A percentile compares a stretch with the other conserved stretches of the same genome.
Conservation (phyloP, 2,797 vertebrate genomes). For the Danio choprae region DNA sequence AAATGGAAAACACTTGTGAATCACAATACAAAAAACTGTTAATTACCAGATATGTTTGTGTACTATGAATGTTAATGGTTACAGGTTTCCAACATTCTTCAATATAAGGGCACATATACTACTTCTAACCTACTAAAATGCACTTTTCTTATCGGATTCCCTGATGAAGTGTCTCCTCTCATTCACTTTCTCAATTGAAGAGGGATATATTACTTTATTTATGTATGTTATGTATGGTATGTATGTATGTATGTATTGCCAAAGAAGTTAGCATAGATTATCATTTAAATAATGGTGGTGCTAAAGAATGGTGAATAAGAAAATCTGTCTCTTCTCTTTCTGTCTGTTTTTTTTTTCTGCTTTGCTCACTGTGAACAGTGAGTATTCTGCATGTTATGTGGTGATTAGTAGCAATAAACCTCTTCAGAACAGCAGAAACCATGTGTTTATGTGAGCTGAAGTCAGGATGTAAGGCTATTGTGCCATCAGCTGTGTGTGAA, state of each 20-base stretch:
- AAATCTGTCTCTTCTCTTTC: background rate
- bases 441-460: background rate
- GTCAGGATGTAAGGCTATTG: background rate
- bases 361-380: slow-evolving; percentile 25
- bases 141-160: too few species aligned
- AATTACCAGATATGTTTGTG: too few species aligned
- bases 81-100: too few species aligned
- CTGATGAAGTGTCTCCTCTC: slow-evolving; percentile 60
- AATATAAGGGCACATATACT: too few species aligned
- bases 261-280: background rate
- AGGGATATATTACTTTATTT: background rate
- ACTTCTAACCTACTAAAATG: too few species aligned
- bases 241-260: background rate
- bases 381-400: slow-evolving; percentile 29
- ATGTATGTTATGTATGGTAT: too few species aligned
- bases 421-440: background rate
- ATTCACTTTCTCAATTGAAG: background rate
- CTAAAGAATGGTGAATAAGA: background rate
- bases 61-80: too few species aligned
- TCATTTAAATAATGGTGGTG: background rate
- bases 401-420: background rate
- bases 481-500: background rate
- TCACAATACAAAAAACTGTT: too few species aligned
- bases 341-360: background rate
- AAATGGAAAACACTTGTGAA: too few species aligned